These are phyloP conservation scores for Hippopotamyrus pictus DNA, from an alignment of 2,797 vertebrate species.

Conservation along the genomic window DNA sequence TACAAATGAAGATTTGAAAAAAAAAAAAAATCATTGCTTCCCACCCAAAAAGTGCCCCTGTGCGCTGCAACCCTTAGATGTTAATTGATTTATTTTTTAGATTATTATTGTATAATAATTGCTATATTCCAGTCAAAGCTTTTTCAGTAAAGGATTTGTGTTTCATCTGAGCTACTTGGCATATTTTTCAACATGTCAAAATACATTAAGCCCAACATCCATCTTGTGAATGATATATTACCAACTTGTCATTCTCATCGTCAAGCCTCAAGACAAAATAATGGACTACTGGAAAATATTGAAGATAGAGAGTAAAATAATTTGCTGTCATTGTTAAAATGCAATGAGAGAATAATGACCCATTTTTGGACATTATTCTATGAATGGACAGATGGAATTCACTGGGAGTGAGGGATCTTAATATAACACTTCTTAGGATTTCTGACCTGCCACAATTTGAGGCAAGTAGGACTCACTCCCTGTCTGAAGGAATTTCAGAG, in stretches of 20 bases:
- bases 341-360: not conserved
- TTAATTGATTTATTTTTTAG: not conserved
- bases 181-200: not conserved
- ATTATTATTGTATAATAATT: not conserved
- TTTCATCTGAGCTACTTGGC: not conserved
- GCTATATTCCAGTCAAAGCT: not conserved
- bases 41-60: not conserved
- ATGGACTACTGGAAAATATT: not conserved
- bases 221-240: not conserved
- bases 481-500: not conserved
- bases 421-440: not conserved
- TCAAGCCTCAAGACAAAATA: not conserved
- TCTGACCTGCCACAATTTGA: not conserved
- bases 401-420: not conserved
- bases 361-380: not conserved
- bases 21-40: not conserved
- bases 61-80: not conserved
- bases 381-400: not conserved
- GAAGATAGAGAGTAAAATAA: not conserved
- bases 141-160: not conserved
- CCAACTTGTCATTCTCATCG: not conserved
- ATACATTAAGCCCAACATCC: not conserved
- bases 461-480: not conserved
- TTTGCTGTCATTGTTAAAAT: not conserved
- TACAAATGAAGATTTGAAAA: not conserved